Evolutionary conservation across 2,888 invertebrate genomes (phyloP).

Genomic region (Deroplatys truncata): DNA sequence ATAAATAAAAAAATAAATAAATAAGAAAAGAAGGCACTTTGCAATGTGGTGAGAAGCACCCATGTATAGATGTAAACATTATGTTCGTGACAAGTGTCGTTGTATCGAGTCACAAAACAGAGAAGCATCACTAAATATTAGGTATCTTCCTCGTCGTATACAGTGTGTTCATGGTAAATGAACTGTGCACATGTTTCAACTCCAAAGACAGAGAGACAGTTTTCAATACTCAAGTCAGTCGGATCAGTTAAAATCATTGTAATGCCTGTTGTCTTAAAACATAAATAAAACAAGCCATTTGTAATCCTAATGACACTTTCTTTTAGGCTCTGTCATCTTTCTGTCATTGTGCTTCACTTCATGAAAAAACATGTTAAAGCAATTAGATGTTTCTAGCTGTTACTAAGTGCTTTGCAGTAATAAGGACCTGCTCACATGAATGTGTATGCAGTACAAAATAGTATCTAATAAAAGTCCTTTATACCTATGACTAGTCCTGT

Average conservation of each 20-base stretch:
- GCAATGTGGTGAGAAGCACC: background rate
- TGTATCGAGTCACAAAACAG: background rate
- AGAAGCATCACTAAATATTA: background rate
- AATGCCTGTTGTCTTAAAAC: slow-evolving; percentile 22
- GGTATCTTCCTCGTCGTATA: background rate
- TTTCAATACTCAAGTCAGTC: background rate
- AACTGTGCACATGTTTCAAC: background rate
- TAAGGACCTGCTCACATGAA: background rate
- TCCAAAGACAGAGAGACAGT: background rate
- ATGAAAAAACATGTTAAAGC: no score
- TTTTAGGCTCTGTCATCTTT: background rate
- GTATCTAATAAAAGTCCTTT: background rate
- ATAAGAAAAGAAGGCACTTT: background rate
- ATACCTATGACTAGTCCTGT: background rate
- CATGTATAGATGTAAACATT: background rate
- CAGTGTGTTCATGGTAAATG: background rate
- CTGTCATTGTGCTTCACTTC: no score
- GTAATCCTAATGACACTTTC: slow-evolving; percentile 20
- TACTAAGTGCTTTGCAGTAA: background rate
- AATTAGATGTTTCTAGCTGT: background rate
- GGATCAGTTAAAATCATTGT: slow-evolving; percentile 19
- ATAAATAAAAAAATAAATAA: background rate
- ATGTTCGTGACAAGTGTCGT: background rate
- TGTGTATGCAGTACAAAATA: background rate
- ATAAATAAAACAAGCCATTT: slow-evolving; percentile 19